Conservation (phyloP, 2,888 invertebrate species). For the Zygaena filipendulae region DNA sequence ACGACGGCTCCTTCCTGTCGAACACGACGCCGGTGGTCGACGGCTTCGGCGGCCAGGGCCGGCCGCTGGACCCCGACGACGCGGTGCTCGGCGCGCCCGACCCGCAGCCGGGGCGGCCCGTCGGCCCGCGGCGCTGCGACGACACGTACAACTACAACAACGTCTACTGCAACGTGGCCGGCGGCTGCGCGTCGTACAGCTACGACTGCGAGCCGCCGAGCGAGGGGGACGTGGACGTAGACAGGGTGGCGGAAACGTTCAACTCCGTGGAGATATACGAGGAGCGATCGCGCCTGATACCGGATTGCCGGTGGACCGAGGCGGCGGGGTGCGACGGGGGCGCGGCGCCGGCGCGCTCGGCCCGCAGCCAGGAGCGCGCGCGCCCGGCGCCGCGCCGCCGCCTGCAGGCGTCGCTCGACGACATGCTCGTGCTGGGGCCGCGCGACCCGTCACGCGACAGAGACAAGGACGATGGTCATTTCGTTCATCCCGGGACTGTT, state of each 20-base stretch:
- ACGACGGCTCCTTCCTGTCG: conserved; percentile 55
- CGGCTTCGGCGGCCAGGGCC: conserved; percentile 57
- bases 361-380: conserved; percentile 65
- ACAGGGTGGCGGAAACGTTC: conserved; percentile 40
- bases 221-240: conserved; percentile 36
- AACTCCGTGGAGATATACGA: conserved; percentile 57
- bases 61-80: conserved; percentile 54
- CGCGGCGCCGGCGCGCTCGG: conserved; percentile 52
- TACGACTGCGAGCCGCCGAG: conserved; percentile 47
- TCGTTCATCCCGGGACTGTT: conserved; percentile 49
- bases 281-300: conserved; percentile 32
- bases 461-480: conserved; percentile 47
- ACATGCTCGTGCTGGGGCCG: conserved; percentile 64
- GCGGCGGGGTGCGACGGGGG: conserved; percentile 65
- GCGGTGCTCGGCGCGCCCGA: conserved; percentile 48
- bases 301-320: conserved; percentile 42
- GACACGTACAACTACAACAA: conserved; percentile 63
- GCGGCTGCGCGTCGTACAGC: conserved; percentile 29
- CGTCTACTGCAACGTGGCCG: conserved; percentile 42
- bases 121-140: conserved; percentile 40
- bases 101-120: conserved; percentile 34
- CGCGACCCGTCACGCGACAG: conserved; percentile 26
- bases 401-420: conserved; percentile 67
- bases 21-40: conserved; percentile 63
- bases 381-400: conserved; percentile 35